phyloP scores from a whole-genome alignment of 1,140 invertebrate genomes.

The Oppia nitens region DNA sequence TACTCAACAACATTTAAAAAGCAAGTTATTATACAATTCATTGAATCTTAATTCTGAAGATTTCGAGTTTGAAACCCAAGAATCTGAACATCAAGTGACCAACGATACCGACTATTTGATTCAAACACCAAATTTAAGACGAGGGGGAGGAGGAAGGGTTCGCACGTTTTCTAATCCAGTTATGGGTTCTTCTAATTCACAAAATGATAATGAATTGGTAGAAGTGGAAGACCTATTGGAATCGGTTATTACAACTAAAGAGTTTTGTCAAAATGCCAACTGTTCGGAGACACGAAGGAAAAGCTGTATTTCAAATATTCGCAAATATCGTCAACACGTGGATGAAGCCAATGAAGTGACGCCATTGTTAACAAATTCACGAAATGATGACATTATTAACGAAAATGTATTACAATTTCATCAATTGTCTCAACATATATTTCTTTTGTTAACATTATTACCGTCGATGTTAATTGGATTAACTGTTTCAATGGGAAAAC shows the following conservation, averaged over 20 bases:
- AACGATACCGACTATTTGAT: neutral
- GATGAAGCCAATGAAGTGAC: conserved; percentile 3
- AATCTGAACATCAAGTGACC: neutral
- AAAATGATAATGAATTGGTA: neutral
- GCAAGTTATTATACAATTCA: neutral
- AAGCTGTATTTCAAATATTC: conserved; percentile 33
- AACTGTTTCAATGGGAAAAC: conserved; percentile 63
- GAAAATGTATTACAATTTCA: conserved; percentile 25
- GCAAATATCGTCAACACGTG: conserved; percentile 29
- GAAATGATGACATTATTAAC: neutral
- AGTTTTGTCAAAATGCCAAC: neutral
- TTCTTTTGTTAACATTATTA: conserved; percentile 58
- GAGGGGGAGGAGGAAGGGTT: neutral
- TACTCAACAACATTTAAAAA: conserved; percentile 39
- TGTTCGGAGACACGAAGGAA: conserved; percentile 24
- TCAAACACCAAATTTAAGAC: neutral
- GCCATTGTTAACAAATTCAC: conserved; percentile 20
- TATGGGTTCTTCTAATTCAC: neutral
- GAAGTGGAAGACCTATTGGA: conserved; percentile 10
- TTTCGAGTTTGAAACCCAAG: neutral
- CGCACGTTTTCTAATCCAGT: neutral
- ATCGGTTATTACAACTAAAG: neutral
- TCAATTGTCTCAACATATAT: conserved; percentile 60
- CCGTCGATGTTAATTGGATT: conserved; percentile 77
- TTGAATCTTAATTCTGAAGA: neutral